These are phyloP conservation scores for Drosophila willistoni DNA, from an alignment of 1,140 invertebrate species.

Conservation along the genomic window DNA sequence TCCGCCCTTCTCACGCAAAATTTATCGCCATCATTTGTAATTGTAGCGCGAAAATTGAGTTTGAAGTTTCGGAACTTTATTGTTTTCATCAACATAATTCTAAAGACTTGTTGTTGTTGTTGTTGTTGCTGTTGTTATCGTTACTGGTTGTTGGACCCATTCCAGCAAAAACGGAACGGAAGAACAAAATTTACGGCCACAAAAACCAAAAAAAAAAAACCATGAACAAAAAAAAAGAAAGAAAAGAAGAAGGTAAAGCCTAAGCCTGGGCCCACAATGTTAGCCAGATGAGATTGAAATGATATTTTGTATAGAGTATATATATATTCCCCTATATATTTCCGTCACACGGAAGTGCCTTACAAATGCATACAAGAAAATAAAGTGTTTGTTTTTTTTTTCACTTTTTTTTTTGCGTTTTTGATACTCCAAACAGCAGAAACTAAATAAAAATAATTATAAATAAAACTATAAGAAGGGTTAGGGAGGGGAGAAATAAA, in stretches of 20 bases:
- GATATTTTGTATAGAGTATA: conserved; percentile 39
- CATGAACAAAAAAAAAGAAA: neutral
- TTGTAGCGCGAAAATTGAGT: conserved; percentile 80
- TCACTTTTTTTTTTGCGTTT: conserved; percentile 13
- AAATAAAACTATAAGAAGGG: too few relatives aligned
- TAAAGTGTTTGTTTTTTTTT: conserved; percentile 12
- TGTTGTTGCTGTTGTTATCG: conserved; percentile 6
- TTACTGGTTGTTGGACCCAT: conserved; percentile 58
- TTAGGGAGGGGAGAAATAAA: neutral
- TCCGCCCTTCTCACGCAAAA: conserved; percentile 55
- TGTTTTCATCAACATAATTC: conserved; percentile 79
- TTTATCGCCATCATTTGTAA: conserved; percentile 80
- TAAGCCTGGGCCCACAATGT: conserved; percentile 50
- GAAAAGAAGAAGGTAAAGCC: conserved; percentile 23
- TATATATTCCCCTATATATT: conserved; percentile 62
- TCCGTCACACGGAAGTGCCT: conserved; percentile 83
- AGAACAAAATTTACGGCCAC: conserved; percentile 71
- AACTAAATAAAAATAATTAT: neutral
- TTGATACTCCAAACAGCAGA: conserved; percentile 52
- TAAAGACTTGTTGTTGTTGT: conserved; percentile 26
- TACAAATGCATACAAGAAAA: conserved; percentile 52
- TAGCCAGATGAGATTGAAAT: conserved; percentile 4
- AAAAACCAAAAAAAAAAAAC: neutral
- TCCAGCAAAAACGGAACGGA: conserved; percentile 64
- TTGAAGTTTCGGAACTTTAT: conserved; percentile 66